A percentile compares a stretch with the other conserved stretches of the same genome.
phyloP scores from a whole-genome alignment of 2,888 invertebrate species.

The Melanargia galathea region DNA sequence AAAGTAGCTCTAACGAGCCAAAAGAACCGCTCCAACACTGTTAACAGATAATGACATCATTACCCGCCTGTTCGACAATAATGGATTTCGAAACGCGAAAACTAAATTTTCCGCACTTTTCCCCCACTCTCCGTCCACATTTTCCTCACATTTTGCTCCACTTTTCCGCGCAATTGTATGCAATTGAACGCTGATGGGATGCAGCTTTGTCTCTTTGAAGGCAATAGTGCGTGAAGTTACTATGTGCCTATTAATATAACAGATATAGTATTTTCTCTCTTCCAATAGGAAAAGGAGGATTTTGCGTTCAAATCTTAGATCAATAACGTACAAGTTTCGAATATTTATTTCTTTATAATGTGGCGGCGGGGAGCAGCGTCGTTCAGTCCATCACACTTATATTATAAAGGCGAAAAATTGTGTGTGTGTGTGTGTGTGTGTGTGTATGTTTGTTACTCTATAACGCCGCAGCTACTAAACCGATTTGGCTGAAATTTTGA shows the following conservation, averaged over 20 bases:
- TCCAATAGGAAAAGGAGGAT: neutral
- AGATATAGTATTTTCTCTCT: neutral
- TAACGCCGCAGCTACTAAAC: no score
- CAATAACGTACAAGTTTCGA: no score
- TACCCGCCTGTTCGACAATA: constrained; percentile 24
- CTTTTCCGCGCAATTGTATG: constrained; percentile 34
- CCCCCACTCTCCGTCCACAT: constrained; percentile 2
- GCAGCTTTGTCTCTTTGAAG: constrained; percentile 18
- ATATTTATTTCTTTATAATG: no score
- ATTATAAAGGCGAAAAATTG: no score
- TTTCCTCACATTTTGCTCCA: constrained; percentile 17
- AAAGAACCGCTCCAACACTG: constrained; percentile 14
- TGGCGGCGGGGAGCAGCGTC: no score
- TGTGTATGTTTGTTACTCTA: no score
- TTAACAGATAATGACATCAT: constrained; percentile 30
- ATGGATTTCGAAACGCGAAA: constrained; percentile 28
- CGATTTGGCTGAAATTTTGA: no score
- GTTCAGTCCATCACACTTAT: no score
- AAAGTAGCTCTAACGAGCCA: neutral
- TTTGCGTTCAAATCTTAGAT: neutral
- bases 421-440: no score
- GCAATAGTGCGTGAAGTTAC: constrained; percentile 22
- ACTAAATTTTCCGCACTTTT: constrained; percentile 27
- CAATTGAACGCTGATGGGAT: constrained; percentile 32
- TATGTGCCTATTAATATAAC: no score